A percentile compares a stretch with the other conserved stretches of the same genome.
These are phyloP conservation scores for Etheostoma perlongum DNA, from an alignment of 2,797 vertebrate genomes.

Conservation along the genomic window DNA sequence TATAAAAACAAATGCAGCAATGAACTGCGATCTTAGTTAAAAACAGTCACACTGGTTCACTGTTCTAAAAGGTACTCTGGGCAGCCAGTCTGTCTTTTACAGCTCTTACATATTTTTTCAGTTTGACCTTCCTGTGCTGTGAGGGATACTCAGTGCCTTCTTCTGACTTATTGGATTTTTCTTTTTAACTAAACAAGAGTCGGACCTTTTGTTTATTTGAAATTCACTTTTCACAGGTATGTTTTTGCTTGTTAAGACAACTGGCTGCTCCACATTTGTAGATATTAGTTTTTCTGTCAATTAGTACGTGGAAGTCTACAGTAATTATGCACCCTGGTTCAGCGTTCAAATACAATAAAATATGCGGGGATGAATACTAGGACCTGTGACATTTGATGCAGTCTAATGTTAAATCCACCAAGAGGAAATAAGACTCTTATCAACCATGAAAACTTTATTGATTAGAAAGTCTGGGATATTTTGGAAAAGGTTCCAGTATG, in stretches of 20 bases:
- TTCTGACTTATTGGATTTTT: neutral
- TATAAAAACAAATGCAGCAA: neutral
- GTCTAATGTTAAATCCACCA: slow-evolving; percentile 35
- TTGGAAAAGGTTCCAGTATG: slow-evolving; percentile 51
- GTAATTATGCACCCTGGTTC: neutral
- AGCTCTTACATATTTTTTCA: slow-evolving; percentile 10
- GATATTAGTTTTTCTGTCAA: neutral
- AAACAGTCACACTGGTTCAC: neutral
- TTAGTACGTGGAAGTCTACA: neutral
- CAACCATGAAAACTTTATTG: slow-evolving; percentile 75
- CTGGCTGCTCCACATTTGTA: neutral
- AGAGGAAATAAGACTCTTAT: slow-evolving; percentile 53
- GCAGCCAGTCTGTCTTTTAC: slow-evolving; percentile 6
- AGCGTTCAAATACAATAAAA: slow-evolving; percentile 13
- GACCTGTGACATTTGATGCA: neutral
- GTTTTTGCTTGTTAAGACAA: neutral
- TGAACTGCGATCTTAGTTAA: slow-evolving; percentile 4
- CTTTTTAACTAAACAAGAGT: neutral
- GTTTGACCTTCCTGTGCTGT: slow-evolving; percentile 8
- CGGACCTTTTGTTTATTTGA: neutral
- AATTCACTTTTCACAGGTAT: neutral
- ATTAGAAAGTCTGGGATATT: slow-evolving; percentile 70
- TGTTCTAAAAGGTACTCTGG: neutral
- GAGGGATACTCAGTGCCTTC: slow-evolving; percentile 4
- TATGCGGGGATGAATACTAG: neutral